Percentiles rank a stretch among this genome's conserved stretches.
Evolutionary conservation across 2,797 vertebrate species (phyloP).

Genomic region (Scolopax bukidnonensis): DNA sequence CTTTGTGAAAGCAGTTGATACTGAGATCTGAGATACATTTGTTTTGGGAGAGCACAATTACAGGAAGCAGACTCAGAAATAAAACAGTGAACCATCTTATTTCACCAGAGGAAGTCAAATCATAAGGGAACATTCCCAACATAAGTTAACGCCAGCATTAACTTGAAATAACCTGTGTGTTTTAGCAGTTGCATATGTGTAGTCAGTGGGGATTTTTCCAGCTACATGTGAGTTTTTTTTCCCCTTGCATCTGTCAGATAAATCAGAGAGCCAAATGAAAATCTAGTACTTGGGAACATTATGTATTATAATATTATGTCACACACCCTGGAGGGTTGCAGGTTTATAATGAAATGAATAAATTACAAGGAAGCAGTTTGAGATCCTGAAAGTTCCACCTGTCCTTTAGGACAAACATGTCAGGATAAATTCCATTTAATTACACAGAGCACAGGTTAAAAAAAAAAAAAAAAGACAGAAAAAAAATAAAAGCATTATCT

Average conservation of each 20-base stretch:
- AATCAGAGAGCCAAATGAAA: constrained; percentile 28
- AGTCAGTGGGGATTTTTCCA: constrained; percentile 8
- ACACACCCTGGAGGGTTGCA: constrained; percentile 19
- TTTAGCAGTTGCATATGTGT: background rate
- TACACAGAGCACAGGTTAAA: background rate
- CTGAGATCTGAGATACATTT: background rate
- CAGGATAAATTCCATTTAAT: constrained; percentile 39
- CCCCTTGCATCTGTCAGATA: constrained; percentile 6
- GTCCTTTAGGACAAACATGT: constrained; percentile 40
- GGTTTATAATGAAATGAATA: constrained; percentile 60
- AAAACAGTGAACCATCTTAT: background rate
- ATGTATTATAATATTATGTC: constrained; percentile 29
- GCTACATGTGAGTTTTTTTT: background rate
- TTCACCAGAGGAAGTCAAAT: background rate
- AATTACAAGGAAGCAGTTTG: constrained; percentile 38
- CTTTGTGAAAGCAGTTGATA: background rate
- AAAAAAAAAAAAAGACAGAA: background rate
- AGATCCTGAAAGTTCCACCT: constrained; percentile 14
- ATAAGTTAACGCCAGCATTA: background rate
- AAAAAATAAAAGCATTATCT: background rate
- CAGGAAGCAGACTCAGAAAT: background rate
- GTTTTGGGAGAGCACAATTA: background rate
- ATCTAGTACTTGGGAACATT: background rate
- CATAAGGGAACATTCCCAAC: background rate
- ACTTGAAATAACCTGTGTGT: constrained; percentile 30